Base-by-base conservation (phyloP, 92 coral and sea anemone species). In the Actinernus sp. region DNA sequence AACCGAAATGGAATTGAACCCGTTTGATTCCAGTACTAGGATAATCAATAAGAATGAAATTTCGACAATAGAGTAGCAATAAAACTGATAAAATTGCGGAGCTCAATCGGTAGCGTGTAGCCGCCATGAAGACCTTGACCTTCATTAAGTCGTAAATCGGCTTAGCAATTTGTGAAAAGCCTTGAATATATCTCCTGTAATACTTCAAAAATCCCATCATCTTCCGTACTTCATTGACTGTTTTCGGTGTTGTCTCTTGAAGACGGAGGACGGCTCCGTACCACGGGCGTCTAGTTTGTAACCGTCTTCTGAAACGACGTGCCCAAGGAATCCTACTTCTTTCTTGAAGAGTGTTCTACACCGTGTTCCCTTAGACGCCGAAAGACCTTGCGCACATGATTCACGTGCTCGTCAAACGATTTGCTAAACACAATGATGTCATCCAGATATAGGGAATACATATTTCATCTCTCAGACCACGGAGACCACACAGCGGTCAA, bases 121-220 rank as follows among this genome's bases (percentile, higher is more conserved):
- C n/a, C n/a, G n/a, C n/a, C n/a, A n/a, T n/a, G n/a, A n/a, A n/a
- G n/a, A n/a, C n/a, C n/a, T n/a, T n/a, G 2, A 13, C 32, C 10
- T 62, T 62, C 5, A 62, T 31, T 1, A 62, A 54, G 5, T 62
- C 70, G 23, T 62, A 62, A 19, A 62, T 62, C 3, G 70, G 70
- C 30, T 62, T 38, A 0, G 70, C 70, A 1, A 19, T 18, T 36
- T 43, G 57, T 9, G 55, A 43, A 14, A 62, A 43, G 37, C 43
- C 18, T 25, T 37, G 31, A 22, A 62, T 44, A n/a, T 62, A 54
- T 9, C 58, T 21, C 19, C 33, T 31, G 56, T 43, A 62, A 1
- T 38, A 52, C 1, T 54, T 54, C 2, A 62, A 31, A 9, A 62
- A n/a, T 13, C 70, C 70, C 6, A 62, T 39, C 1, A 62, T 14